These are phyloP conservation scores for Tetragonula carbonaria DNA, from an alignment of 2,888 invertebrate species.

Conservation along the genomic window DNA sequence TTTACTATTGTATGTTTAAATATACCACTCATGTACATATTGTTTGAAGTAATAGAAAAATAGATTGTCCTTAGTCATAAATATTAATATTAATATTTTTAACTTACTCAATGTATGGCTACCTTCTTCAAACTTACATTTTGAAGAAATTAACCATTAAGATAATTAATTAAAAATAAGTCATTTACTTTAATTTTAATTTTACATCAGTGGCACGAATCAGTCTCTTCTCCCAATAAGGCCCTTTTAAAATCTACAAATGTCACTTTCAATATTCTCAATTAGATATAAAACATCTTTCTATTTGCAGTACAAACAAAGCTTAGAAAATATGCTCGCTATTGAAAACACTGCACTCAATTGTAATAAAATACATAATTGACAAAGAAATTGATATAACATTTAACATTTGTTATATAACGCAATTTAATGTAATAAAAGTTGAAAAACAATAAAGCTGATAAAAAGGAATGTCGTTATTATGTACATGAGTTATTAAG, in stretches of 20 bases:
- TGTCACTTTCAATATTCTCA: conserved; percentile 44
- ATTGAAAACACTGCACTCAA: conserved; percentile 38
- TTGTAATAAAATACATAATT: conserved; percentile 57
- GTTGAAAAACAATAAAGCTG: conserved; percentile 56
- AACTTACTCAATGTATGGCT: conserved; percentile 28
- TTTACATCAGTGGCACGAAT: conserved; percentile 45
- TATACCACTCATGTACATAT: conserved; percentile 56
- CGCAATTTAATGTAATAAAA: conserved; percentile 50
- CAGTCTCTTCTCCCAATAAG: conserved; percentile 64
- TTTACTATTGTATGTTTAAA: conserved; percentile 42
- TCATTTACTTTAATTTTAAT: conserved; percentile 39
- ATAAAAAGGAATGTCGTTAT: conserved; percentile 59
- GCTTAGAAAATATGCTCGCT: conserved; percentile 32
- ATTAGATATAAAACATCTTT: conserved; percentile 32
- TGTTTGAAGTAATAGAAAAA: conserved; percentile 67
- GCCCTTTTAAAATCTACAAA: conserved; percentile 49
- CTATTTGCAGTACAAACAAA: conserved; percentile 38
- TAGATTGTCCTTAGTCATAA: conserved; percentile 62
- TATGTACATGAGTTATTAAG: conserved; percentile 80
- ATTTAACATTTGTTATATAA: conserved; percentile 46
- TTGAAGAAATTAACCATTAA: conserved; percentile 29
- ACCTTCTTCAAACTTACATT: conserved; percentile 33
- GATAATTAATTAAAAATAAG: conserved; percentile 49
- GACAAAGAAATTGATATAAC: conserved; percentile 55
- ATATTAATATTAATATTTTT: conserved; percentile 40